A percentile compares a stretch with the other conserved stretches of the same genome.
Conservation (phyloP, 2,888 invertebrate species). For the Callyntrura guangdongensis region DNA sequence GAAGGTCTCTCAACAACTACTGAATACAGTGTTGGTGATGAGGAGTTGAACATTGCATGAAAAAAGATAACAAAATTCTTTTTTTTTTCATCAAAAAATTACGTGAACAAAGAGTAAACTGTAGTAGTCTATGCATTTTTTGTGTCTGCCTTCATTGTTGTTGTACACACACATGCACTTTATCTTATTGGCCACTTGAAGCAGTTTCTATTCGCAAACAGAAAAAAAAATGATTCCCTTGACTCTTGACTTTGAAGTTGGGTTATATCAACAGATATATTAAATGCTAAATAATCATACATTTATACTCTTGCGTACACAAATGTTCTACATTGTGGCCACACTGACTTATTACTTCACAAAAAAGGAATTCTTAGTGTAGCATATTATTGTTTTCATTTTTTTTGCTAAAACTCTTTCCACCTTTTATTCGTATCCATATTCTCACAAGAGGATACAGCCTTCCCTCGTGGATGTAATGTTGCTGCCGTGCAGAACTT, state of each 20-base stretch:
- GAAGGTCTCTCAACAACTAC: constrained; percentile 23
- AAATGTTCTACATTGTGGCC: too few species aligned
- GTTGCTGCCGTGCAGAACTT: not conserved
- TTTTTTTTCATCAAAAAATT: constrained; percentile 28
- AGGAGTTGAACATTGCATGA: constrained; percentile 10
- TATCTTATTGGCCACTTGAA: not conserved
- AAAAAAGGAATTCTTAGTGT: not conserved
- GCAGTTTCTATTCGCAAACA: not conserved
- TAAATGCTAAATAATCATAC: not conserved
- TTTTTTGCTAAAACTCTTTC: not conserved
- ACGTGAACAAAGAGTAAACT: not conserved
- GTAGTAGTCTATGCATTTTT: not conserved
- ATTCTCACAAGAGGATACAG: constrained; percentile 6
- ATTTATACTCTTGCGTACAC: not conserved
- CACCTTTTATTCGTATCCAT: not conserved
- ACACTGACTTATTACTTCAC: too few species aligned
- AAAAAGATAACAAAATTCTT: constrained; percentile 38
- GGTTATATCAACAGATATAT: not conserved
- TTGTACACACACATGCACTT: not conserved
- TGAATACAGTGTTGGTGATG: not conserved
- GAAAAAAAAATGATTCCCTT: constrained; percentile 50
- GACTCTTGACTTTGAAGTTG: constrained; percentile 61
- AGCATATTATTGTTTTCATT: constrained; percentile 2
- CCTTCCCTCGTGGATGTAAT: not conserved
- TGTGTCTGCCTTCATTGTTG: not conserved